Evolutionary conservation across 2,797 vertebrate genomes (phyloP).

Genomic region (Anas flavirostris): DNA sequence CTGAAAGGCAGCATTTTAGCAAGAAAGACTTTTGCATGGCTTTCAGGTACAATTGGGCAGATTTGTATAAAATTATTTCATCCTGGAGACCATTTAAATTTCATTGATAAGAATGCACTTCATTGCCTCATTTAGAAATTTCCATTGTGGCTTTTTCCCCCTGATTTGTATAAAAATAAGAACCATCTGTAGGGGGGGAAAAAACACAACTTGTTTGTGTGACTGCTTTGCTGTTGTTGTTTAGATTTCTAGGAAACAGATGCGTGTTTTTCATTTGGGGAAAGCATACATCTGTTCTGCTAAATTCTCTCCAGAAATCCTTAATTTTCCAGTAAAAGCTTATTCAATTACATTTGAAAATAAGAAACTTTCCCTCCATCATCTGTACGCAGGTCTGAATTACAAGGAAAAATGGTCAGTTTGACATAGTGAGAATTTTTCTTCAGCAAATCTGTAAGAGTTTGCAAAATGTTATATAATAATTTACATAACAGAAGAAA

Average conservation of each 20-base stretch:
- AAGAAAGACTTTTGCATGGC: neutral
- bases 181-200: conserved; percentile 44
- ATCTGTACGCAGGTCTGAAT: neutral
- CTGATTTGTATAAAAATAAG: conserved; percentile 62
- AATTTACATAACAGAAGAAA: conserved; percentile 49
- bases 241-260: conserved; percentile 79
- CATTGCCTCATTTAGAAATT: conserved; percentile 45
- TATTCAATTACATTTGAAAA: conserved; percentile 53
- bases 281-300: conserved; percentile 75
- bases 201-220: conserved; percentile 29
- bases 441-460: conserved; percentile 32
- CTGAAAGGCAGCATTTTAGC: conserved; percentile 57
- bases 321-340: conserved; percentile 58
- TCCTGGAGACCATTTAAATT: conserved; percentile 36
- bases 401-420: conserved; percentile 39
- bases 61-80: conserved; percentile 9
- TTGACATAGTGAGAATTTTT: conserved; percentile 38
- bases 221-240: conserved; percentile 70
- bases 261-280: conserved; percentile 66
- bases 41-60: conserved; percentile 25
- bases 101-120: conserved; percentile 40
- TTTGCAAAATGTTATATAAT: conserved; percentile 57
- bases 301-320: conserved; percentile 70
- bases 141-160: neutral
- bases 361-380: conserved; percentile 32